These are phyloP conservation scores for Heliocidaris tuberculata DNA, from an alignment of 35 echinoderm and acorn worm species.

Conservation along the genomic window DNA sequence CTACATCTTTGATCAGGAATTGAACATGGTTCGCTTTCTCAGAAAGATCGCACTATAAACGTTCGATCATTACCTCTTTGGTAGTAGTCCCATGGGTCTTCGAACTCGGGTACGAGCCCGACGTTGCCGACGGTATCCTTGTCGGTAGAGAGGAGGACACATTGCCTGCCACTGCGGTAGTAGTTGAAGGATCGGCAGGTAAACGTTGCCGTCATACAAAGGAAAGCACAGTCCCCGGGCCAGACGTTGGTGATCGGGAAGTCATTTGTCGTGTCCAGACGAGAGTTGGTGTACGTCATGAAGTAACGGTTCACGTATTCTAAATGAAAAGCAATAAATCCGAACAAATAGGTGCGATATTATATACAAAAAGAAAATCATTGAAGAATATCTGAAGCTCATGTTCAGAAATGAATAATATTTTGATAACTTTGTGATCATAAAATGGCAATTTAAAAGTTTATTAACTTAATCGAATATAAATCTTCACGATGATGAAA, in stretches of 20 bases:
- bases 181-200: constrained; percentile 85
- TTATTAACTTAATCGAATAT: too few species aligned
- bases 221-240: constrained; percentile 79
- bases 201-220: constrained; percentile 49
- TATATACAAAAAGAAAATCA: too few species aligned
- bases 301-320: background rate
- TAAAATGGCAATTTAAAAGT: too few species aligned
- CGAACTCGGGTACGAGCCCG: constrained; percentile 44
- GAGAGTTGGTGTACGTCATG: constrained; percentile 5
- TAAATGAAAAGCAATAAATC: background rate
- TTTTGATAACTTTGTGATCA: too few species aligned
- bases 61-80: constrained; percentile 65
- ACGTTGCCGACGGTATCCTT: constrained; percentile 30
- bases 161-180: constrained; percentile 61
- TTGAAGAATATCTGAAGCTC: too few species aligned
- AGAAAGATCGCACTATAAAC: background rate
- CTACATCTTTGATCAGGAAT: background rate
- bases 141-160: constrained; percentile 59
- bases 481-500: too few species aligned
- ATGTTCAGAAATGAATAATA: too few species aligned
- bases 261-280: constrained; percentile 9
- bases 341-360: too few species aligned
- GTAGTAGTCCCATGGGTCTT: constrained; percentile 75
- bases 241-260: constrained; percentile 44
- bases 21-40: background rate